Percentiles rank a stretch among this genome's conserved stretches.
Conservation (phyloP, 2,113 vertebrate genomes). For the Deroptyus accipitrinus region DNA sequence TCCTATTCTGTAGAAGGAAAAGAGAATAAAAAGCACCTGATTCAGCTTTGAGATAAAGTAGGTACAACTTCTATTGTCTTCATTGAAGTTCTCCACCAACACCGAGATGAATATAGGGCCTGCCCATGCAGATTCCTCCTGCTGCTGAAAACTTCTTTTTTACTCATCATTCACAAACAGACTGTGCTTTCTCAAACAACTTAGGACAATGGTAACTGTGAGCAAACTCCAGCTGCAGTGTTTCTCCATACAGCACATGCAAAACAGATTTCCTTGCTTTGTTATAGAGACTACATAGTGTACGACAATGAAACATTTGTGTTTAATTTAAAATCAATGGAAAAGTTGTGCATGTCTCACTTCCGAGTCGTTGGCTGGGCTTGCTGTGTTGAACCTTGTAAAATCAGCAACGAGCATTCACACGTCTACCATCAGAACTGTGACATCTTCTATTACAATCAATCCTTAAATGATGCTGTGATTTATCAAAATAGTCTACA, state of each 20-base stretch:
- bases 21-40: not conserved
- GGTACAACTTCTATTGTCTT: not conserved
- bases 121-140: not conserved
- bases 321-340: constrained; percentile 40
- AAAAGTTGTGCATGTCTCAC: constrained; percentile 1
- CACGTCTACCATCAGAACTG: not conserved
- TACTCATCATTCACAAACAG: not conserved
- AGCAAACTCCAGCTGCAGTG: not conserved
- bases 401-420: constrained; percentile 51
- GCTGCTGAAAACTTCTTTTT: not conserved
- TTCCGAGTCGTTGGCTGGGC: not conserved
- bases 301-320: constrained; percentile 46
- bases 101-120: not conserved
- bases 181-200: not conserved
- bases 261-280: constrained; percentile 48
- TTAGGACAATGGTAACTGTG: not conserved
- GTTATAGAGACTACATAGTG: constrained; percentile 18
- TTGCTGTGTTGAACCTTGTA: constrained; percentile 42
- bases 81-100: not conserved
- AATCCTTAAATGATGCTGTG: not conserved
- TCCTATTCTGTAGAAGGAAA: constrained; percentile 25
- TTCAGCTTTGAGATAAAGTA: not conserved
- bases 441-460: constrained; percentile 30
- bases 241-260: not conserved
- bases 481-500: constrained; percentile 22